phyloP scores from a whole-genome alignment of 2,113 vertebrate species.

The Hippopotamus amphibius region DNA sequence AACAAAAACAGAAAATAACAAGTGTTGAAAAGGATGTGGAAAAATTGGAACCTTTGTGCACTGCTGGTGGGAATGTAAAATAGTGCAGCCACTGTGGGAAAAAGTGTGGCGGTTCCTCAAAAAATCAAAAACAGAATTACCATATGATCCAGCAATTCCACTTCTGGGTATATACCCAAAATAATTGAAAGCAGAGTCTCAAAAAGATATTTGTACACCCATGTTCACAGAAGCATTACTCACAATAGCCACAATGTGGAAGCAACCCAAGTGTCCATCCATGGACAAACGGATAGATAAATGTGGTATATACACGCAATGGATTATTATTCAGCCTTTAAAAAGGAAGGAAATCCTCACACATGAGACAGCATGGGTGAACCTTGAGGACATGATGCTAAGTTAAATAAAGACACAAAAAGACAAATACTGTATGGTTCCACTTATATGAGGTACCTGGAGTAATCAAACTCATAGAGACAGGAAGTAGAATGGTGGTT shows the following conservation, averaged over 20 bases:
- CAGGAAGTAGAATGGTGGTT: background rate
- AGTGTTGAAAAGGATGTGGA: background rate
- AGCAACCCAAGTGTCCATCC: background rate
- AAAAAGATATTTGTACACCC: background rate
- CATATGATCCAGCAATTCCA: background rate
- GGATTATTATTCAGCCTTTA: background rate
- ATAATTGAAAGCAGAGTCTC: background rate
- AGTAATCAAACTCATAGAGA: background rate
- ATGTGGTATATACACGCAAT: background rate
- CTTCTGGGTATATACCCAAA: background rate
- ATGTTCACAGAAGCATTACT: background rate
- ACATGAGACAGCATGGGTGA: background rate
- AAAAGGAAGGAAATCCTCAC: background rate
- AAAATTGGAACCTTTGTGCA: background rate
- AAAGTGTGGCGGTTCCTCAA: background rate
- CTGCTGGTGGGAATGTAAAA: background rate
- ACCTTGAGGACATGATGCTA: background rate
- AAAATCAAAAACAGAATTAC: background rate
- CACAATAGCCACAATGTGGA: background rate
- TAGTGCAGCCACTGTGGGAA: background rate
- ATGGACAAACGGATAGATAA: background rate
- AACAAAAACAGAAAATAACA: background rate
- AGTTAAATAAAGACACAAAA: background rate
- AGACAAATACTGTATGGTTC: background rate
- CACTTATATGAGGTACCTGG: background rate